phyloP scores from a whole-genome alignment of 2,797 vertebrate genomes.

The Antennarius maculatus region DNA sequence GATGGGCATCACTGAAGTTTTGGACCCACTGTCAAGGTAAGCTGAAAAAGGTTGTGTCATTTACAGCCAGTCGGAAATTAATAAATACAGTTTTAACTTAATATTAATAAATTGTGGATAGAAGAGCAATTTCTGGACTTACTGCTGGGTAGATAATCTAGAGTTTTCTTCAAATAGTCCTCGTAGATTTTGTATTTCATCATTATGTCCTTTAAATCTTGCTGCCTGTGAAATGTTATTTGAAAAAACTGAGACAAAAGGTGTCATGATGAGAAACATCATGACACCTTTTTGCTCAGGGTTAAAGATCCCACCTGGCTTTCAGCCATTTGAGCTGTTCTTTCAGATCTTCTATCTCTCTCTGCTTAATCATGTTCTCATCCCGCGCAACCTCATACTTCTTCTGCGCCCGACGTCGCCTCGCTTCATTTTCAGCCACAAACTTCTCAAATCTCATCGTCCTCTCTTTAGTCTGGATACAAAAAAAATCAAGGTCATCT shows the following conservation, averaged over 20 bases:
- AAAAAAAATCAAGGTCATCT: conserved; percentile 10
- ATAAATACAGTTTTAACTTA: not conserved
- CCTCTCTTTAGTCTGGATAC: conserved; percentile 73
- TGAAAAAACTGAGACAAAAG: not conserved
- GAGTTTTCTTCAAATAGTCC: conserved; percentile 81
- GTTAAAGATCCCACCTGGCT: conserved; percentile 62
- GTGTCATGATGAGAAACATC: not conserved
- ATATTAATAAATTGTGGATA: not conserved
- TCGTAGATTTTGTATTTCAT: conserved; percentile 79
- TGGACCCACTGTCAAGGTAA: conserved; percentile 70
- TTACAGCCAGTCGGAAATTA: not conserved
- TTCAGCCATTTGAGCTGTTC: conserved; percentile 69
- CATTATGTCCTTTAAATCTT: conserved; percentile 72
- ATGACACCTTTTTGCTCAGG: not conserved
- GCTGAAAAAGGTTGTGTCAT: conserved; percentile 25
- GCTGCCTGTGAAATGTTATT: conserved; percentile 68
- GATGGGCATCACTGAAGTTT: conserved; percentile 74
- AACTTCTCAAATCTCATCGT: conserved; percentile 77
- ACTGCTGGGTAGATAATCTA: conserved; percentile 80
- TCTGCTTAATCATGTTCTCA: conserved; percentile 71
- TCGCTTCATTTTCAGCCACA: conserved; percentile 77
- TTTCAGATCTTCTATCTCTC: conserved; percentile 72
- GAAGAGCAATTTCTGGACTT: conserved; percentile 38
- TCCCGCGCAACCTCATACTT: conserved; percentile 74
- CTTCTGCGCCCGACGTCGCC: conserved; percentile 68